Base-by-base conservation (phyloP, 2,888 invertebrate species). In the Bhutanitis thaidina region DNA sequence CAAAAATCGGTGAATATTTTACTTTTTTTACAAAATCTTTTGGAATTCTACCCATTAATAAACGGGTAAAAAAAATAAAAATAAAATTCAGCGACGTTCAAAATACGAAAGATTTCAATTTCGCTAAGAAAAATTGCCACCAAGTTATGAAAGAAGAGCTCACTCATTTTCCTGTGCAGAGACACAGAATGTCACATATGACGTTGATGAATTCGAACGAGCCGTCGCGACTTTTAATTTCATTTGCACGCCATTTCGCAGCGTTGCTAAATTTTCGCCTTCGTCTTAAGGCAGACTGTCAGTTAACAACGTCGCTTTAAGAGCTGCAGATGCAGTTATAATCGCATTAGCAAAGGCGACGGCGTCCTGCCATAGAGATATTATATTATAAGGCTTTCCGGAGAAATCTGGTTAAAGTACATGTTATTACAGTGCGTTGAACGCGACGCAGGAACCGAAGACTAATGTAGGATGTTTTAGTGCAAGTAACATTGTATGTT, bases 261-360 rank as follows among this genome's bases (percentile, higher is more conserved):
- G 37, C 30, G 43, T 37, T 32, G 43, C 27, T 41, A 14, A 43
- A 34, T 15, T 52, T 47, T 36, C 20, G 15, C 32, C 47, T 10
- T 46, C 45, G 20, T 29, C 38, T 43, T 36, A 51, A 46, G 40
- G 51, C 45, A 13, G 29, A 35, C 40, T 43, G 52, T 47, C 47
- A 47, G 37, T 52, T 52, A 47, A 49, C 38, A 49, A 29, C 39
- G 36, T 46, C 14, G 30, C 47, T 48, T 45, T 25, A 43, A 40
- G 20, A 29, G 38, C 48, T 38, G 62, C 64, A 61, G 69, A 65
- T 70, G 69, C 71, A 67, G 68, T 74, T 73, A 71, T 84, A 83
- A 83, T 83, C 77, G 71, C 66, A 78, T 84, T 83, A 84, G 66
- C 54, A 62, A 53, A 66, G 73, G 71, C 75, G 72, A 62, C 69